Evolutionary conservation across 2,797 vertebrate species (phyloP), one percentile per base, ranked within the genome.

Genomic region (Vultur gryphus): DNA sequence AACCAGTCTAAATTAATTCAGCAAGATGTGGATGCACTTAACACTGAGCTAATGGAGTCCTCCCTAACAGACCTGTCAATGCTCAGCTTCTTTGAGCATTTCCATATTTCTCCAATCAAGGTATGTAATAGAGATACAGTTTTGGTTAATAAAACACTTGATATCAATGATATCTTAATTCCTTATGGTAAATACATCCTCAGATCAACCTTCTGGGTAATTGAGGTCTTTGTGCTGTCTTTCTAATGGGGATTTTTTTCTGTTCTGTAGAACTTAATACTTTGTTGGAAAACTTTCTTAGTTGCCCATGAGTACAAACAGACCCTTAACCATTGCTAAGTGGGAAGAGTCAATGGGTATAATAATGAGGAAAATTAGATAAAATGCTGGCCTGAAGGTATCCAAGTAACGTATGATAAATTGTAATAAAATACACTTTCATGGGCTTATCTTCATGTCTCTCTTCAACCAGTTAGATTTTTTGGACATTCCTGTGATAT

Each of bases 51-150:
- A 81, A 99, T 99, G 98, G 99, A 99, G 93, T 98, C 98, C 3
- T 99, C 99, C 7, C 96, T 98, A 87, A 98, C 98, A 4, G 99
- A 99, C 66, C 88, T 98, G 5, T 99, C 99, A 9, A 97, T 98
- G 83, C 98, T 99, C 76, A 99, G 98, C 97, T 99, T 99, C 98
- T 99, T 99, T 55, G 99, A 99, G 87, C 98, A 99, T 93, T 99
- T 99, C 93, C 99, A 99, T 97, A 99, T 99, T 97, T 99, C 99
- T 51, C 99, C 99, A 86, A 97, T 99, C 96, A 99, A 99, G 98
- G 99, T 99, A 97, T 65, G 96, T 64, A 78, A 2, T 20, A 61
- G 82, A 88, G 65, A 84, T 43, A 33, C 39, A 33, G 25, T 89
- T 86, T 37, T 71, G 44, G 44, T 58, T 84, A 79, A 43, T 39